A percentile compares a stretch with the other conserved stretches of the same genome.
Evolutionary conservation across 2,113 vertebrate species (phyloP).

Genomic region (Micronisus gabar): DNA sequence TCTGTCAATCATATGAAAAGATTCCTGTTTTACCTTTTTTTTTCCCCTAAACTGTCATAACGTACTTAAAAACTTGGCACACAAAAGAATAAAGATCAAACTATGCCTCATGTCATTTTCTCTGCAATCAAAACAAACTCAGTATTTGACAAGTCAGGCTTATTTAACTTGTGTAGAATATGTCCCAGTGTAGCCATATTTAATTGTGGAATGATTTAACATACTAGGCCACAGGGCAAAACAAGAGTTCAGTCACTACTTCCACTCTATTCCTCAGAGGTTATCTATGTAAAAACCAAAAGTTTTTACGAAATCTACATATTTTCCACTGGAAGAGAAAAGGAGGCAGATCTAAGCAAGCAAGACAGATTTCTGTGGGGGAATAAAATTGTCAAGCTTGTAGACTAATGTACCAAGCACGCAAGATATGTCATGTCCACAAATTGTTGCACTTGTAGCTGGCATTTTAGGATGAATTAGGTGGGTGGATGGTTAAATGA

Average conservation of each 20-base stretch:
- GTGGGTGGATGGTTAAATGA: not conserved
- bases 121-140: constrained; percentile 14
- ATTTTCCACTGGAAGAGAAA: not conserved
- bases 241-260: not conserved
- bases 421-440: not conserved
- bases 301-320: not conserved
- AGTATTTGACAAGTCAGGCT: not conserved
- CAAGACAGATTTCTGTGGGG: not conserved
- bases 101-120: not conserved
- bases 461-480: constrained; percentile 2
- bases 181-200: not conserved
- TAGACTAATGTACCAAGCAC: not conserved
- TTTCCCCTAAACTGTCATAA: not conserved
- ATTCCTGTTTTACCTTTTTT: not conserved
- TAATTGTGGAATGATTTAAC: not conserved
- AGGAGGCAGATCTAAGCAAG: not conserved
- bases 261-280: not conserved
- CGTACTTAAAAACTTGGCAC: not conserved
- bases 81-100: not conserved
- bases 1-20: constrained; percentile 1
- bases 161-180: not conserved
- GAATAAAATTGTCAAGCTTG: not conserved
- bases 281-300: not conserved
- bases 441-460: constrained; percentile 8
- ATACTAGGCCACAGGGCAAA: not conserved